Evolutionary conservation across 2,113 vertebrate genomes (phyloP).

Genomic region (Nothocercus nigrocapillus): DNA sequence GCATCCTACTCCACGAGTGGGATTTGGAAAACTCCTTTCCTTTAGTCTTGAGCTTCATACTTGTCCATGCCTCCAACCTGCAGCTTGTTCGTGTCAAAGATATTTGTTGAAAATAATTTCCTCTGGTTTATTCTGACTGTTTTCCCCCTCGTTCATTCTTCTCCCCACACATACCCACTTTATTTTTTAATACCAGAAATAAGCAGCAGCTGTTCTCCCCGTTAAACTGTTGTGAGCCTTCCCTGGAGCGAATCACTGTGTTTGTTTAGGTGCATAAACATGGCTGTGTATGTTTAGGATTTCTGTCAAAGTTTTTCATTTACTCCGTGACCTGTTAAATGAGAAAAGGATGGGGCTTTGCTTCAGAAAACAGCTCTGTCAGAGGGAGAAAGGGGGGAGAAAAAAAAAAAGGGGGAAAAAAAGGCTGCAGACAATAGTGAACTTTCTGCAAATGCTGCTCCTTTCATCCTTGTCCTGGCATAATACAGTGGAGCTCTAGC

Average conservation of each 20-base stretch:
- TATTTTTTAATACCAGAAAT: not conserved
- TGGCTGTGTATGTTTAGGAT: not conserved
- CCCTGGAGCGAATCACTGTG: not conserved
- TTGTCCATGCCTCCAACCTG: not conserved
- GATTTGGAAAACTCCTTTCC: not conserved
- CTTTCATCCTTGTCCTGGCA: not conserved
- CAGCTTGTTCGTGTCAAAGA: not conserved
- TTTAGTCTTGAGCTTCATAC: not conserved
- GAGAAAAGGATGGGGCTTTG: not conserved
- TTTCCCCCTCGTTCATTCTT: too few species aligned
- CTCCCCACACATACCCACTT: too few species aligned
- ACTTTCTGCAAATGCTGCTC: not conserved
- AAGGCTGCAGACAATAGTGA: not conserved
- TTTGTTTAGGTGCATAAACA: constrained; percentile 59
- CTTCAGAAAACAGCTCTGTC: constrained; percentile 26
- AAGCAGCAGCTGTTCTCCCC: not conserved
- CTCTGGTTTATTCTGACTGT: not conserved
- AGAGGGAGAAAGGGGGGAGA: not conserved
- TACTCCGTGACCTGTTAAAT: constrained; percentile 21
- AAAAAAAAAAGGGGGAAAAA: not conserved
- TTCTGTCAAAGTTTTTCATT: constrained; percentile 25
- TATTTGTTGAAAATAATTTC: not conserved
- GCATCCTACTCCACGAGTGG: not conserved
- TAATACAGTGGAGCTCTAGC: not conserved
- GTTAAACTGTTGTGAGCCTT: not conserved